These are phyloP conservation scores for Drosophila ogumai DNA, from an alignment of 1,140 invertebrate genomes.

Conservation along the genomic window DNA sequence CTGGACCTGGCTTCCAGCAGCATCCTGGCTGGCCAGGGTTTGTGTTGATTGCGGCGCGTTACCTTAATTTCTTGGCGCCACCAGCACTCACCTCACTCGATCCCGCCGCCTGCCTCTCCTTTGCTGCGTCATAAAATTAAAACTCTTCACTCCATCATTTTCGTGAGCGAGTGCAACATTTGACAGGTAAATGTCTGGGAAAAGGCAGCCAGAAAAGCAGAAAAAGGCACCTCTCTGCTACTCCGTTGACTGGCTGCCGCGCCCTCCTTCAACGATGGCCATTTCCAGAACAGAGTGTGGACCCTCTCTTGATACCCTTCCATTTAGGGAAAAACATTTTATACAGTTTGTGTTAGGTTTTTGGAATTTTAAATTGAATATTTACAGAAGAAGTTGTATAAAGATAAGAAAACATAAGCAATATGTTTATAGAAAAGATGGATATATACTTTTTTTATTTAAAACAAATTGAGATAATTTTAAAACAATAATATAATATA, in stretches of 20 bases:
- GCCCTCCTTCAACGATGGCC: conserved; percentile 39
- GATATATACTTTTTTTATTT: too few species aligned
- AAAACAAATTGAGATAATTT: too few species aligned
- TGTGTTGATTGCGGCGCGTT: conserved; percentile 80
- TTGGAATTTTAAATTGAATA: neutral
- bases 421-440: too few species aligned
- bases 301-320: conserved; percentile 14
- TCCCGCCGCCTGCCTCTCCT: conserved; percentile 43
- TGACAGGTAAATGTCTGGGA: conserved; percentile 82
- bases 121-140: conserved; percentile 83
- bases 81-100: conserved; percentile 43
- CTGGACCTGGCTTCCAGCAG: neutral
- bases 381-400: neutral
- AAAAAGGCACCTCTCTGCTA: conserved; percentile 13
- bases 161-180: conserved; percentile 81
- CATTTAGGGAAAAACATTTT: conserved; percentile 1
- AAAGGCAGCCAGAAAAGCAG: conserved; percentile 54
- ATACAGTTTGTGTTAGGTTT: neutral
- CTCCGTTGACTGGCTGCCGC: conserved; percentile 49
- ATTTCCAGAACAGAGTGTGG: neutral
- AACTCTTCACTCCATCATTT: conserved; percentile 83
- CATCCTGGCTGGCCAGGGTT: conserved; percentile 22
- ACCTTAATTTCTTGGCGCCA: conserved; percentile 82
- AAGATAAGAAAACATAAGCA: too few species aligned
- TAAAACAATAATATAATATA: too few species aligned